Percentiles rank a stretch among this genome's conserved stretches.
These are phyloP conservation scores for Dastarcus helophoroides DNA, from an alignment of 2,888 invertebrate species.

Conservation along the genomic window DNA sequence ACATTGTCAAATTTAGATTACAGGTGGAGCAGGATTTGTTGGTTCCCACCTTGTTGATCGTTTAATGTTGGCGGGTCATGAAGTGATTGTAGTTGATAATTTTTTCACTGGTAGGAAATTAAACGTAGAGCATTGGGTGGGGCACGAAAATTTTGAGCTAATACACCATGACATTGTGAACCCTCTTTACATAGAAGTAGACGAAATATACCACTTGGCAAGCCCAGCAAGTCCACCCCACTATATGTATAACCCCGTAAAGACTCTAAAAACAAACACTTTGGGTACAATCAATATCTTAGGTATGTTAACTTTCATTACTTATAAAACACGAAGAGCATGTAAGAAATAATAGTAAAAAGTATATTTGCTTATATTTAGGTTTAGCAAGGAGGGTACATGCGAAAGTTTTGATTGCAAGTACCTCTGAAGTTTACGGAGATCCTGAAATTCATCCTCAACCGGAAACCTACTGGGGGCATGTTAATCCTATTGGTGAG, in stretches of 20 bases:
- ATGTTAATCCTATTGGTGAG: slow-evolving; percentile 93
- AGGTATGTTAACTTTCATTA: slow-evolving; percentile 52
- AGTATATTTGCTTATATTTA: no score
- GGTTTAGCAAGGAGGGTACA: slow-evolving; percentile 86
- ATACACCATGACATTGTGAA: slow-evolving; percentile 99
- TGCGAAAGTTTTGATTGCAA: slow-evolving; percentile 88
- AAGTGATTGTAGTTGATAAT: slow-evolving; percentile 94
- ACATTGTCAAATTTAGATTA: slow-evolving; percentile 47
- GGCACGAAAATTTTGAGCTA: slow-evolving; percentile 97
- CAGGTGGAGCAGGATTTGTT: slow-evolving; percentile 98
- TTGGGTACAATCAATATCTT: slow-evolving; percentile 90
- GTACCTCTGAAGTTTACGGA: slow-evolving; percentile 98
- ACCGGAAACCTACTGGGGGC: slow-evolving; percentile 96
- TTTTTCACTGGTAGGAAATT: slow-evolving; percentile 95
- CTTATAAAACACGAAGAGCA: no score
- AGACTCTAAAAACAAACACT: slow-evolving; percentile 98
- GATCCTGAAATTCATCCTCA: slow-evolving; percentile 98
- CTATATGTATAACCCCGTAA: slow-evolving; percentile 99
- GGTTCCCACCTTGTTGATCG: slow-evolving; percentile 95
- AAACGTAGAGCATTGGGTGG: slow-evolving; percentile 98
- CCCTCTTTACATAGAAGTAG: slow-evolving; percentile 93
- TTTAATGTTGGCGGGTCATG: slow-evolving; percentile 91
- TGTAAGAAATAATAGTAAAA: no score
- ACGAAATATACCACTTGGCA: slow-evolving; percentile 96
- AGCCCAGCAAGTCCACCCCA: slow-evolving; percentile 99